Conservation (phyloP, 30 jellyfish, hydroid and myxozoan species). For the Mastigias papua region DNA sequence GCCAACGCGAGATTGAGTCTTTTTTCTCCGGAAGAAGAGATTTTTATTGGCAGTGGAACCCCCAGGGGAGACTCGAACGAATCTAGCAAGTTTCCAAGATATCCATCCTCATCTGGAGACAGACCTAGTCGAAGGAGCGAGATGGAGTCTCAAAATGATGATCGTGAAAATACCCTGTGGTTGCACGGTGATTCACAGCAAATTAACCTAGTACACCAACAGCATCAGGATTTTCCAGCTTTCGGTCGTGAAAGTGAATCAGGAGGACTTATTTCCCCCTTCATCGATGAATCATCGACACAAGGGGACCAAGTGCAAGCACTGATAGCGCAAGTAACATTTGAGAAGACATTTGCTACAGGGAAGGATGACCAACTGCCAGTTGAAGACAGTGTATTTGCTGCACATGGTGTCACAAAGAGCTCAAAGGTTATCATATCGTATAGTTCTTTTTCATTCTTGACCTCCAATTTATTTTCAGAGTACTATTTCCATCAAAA, state of each 20-base stretch:
- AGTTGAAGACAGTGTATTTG: not conserved
- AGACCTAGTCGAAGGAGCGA: not conserved
- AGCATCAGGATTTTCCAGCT: not conserved
- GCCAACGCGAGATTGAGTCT: not conserved
- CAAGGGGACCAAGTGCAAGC: constrained; percentile 50
- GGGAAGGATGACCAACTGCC: not conserved
- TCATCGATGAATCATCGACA: constrained; percentile 36
- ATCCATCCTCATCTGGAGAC: not conserved
- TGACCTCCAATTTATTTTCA: too few relatives aligned
- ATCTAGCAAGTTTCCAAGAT: constrained; percentile 12
- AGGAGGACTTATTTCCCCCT: constrained; percentile 12
- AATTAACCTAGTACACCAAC: not conserved
- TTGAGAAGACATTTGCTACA: constrained; percentile 43
- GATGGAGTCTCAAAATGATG: not conserved
- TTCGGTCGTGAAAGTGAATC: not conserved
- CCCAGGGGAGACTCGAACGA: not conserved
- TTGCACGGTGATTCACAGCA: not conserved
- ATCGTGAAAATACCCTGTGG: not conserved
- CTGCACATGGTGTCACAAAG: not conserved
- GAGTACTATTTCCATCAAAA: too few relatives aligned
- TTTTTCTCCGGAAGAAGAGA: constrained; percentile 55
- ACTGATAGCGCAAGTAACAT: constrained; percentile 61
- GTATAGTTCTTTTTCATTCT: too few relatives aligned
- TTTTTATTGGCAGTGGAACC: constrained; percentile 13
- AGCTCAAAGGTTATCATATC: not conserved